Conservation (phyloP, 2,888 invertebrate genomes). For the Sepioteuthis lessoniana region DNA sequence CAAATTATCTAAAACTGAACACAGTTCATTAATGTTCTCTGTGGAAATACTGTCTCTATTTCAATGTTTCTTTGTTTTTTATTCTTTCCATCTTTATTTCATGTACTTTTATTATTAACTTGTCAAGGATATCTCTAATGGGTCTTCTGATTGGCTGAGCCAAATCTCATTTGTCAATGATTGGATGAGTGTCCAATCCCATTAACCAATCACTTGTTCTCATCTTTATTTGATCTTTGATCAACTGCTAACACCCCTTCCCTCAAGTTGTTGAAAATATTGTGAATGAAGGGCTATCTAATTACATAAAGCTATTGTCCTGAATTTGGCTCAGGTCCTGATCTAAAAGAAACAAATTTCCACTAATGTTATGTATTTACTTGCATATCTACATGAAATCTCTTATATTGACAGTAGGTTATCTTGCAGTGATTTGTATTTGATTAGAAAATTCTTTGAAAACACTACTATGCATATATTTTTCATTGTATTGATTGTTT, state of each 20-base stretch:
- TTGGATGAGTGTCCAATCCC: neutral
- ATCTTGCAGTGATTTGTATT: neutral
- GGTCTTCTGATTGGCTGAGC: neutral
- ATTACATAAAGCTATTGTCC: neutral
- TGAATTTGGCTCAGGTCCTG: neutral
- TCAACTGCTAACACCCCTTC: neutral
- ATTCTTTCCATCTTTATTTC: neutral
- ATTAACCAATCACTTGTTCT: neutral
- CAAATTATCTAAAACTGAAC: neutral
- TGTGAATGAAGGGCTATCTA: neutral
- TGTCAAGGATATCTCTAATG: neutral
- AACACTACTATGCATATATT: neutral
- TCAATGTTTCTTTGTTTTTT: neutral
- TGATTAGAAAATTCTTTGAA: neutral
- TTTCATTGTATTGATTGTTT: neutral
- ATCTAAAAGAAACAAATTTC: neutral
- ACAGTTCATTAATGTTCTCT: neutral
- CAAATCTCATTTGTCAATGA: slow-evolving; percentile 18
- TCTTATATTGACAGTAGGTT: neutral
- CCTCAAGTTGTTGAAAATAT: neutral
- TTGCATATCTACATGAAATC: neutral
- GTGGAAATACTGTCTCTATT: neutral
- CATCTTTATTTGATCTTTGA: neutral
- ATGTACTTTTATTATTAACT: neutral
- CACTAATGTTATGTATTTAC: neutral